Evolutionary conservation across 2,113 vertebrate species (phyloP).

Genomic region (Nannobrachium achirus): DNA sequence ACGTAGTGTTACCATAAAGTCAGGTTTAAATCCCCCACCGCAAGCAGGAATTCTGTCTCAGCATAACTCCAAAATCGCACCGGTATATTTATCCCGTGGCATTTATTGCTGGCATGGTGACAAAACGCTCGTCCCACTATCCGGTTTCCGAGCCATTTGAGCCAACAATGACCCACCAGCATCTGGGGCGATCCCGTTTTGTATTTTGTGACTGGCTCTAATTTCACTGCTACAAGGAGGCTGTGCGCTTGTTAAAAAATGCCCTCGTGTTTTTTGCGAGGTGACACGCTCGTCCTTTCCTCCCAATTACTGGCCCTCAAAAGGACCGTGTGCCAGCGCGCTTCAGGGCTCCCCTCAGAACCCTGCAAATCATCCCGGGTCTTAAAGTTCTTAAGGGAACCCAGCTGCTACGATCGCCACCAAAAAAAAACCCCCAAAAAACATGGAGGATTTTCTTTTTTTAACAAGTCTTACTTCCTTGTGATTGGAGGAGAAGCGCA

Average conservation of each 20-base stretch:
- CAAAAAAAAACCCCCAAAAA: slow-evolving; percentile 49
- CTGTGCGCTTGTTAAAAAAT: slow-evolving; percentile 65
- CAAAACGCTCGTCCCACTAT: slow-evolving; percentile 34
- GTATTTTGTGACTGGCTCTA: slow-evolving; percentile 61
- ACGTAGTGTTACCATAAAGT: slow-evolving; percentile 26
- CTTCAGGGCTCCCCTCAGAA: slow-evolving; percentile 72
- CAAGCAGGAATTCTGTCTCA: slow-evolving; percentile 34
- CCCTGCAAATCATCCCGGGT: slow-evolving; percentile 73
- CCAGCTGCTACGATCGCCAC: slow-evolving; percentile 64
- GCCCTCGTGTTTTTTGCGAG: slow-evolving; percentile 63
- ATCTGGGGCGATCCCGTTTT: slow-evolving; percentile 44
- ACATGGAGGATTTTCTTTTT: slow-evolving; percentile 49
- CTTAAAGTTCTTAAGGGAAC: slow-evolving; percentile 74
- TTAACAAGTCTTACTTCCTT: slow-evolving; percentile 73
- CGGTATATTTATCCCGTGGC: slow-evolving; percentile 51
- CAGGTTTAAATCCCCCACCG: slow-evolving; percentile 18
- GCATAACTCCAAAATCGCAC: slow-evolving; percentile 32
- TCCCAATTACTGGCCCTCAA: slow-evolving; percentile 78
- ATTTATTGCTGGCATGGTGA: slow-evolving; percentile 56
- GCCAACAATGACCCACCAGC: slow-evolving; percentile 35
- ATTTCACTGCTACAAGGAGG: slow-evolving; percentile 69
- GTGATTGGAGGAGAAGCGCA: slow-evolving; percentile 67
- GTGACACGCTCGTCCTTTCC: slow-evolving; percentile 72
- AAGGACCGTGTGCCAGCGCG: slow-evolving; percentile 49
- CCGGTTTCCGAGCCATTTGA: slow-evolving; percentile 45